Base-by-base conservation (phyloP, 2,113 vertebrate species). In the Euleptes europaea region DNA sequence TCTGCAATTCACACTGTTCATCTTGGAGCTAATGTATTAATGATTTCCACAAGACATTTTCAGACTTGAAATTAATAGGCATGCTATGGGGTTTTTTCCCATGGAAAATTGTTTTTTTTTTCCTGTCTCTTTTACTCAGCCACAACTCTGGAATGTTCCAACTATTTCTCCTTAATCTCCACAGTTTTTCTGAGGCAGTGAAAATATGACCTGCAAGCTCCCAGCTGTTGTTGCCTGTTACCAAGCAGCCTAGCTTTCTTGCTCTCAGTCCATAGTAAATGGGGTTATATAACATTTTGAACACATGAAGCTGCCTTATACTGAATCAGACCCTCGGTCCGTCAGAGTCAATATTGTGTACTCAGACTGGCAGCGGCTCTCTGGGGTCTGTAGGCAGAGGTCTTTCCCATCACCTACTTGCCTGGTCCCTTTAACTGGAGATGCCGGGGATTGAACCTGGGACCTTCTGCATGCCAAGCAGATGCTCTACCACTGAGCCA, bases 161-260 rank as follows among this genome's bases (percentile, higher is more conserved):
- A 47, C 65, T 49, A 49, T 49, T 69, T 69, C n/a, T 47, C 65
- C 40, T 35, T 51, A 81, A 35, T 81, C 79, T 47, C 66, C 44
- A 21, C 26, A 33, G 14, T 70, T 38, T 70, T 5, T 70, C 12
- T 35, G 40, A 42, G 44, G 40, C 19, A 70, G 66, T 70, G 38
- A 33, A 76, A n/a, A 5, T 5, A 11, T 57, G 21, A 23, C 3
- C 40, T 0, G 2, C 7, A 15, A 42, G 2, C 1, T 14, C 83
- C 73, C 26, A 84, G 2, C 49, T 66, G 23, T 38, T 60, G 51
- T 10, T 77, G 10, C 1, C 8, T 89, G 82, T 80, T 33, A 70
- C 28, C 1, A 60, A 26, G 1, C 38, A 14, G 54, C 19, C 44
- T 54, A 51, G n/a, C 44, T 49, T 54, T 15, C 3, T 51, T 44